Base-by-base conservation (phyloP, 2,888 invertebrate species). In the Coenonympha glycerion region DNA sequence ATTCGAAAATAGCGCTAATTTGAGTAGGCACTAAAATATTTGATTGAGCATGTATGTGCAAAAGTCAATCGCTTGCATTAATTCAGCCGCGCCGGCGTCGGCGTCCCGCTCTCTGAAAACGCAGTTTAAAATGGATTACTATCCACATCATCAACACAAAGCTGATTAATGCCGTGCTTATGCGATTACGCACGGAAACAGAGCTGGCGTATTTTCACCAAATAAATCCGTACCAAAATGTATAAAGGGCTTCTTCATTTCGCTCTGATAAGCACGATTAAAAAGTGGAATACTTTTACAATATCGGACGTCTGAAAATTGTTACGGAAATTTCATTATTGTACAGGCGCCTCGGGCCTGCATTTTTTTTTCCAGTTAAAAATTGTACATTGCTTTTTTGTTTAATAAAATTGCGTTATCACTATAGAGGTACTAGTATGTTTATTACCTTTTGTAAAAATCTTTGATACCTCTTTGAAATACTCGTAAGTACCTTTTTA, bases 61-160 rank as follows among this genome's bases (percentile, higher is more conserved):
- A 6, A 5, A 19, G 13, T 42, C 42, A 42, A 42, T 30, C 30
- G 41, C 47, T 53, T 46, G 53, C 39, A 50, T 50, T 46, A 54
- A 44, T 52, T 52, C 45, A 44, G 30, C 47, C 39, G 18, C 31
- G 11, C 31, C 13, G 21, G 15, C 21, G n/a, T 15, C 3, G 9
- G 16, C 16, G 36, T 49, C 45, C 49, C 48, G 41, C 47, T 40
- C 52, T 33, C 44, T 49, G 52, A 37, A n/a, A 36, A 54, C 30
- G 47, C 52, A 47, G 52, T 57, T 58, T 56, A 47, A 58, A 57
- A 57, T 52, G 57, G 56, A 59, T 57, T 57, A 55, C 40, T 47
- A 48, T 49, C 52, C 53, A 51, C 49, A 51, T 54, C 51, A 53
- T 56, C 56, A 56, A 49, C 52, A 47, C 52, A 44, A 59, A 55